Base-by-base conservation (phyloP, 2,113 vertebrate genomes). In the Psittacara wagleri region DNA sequence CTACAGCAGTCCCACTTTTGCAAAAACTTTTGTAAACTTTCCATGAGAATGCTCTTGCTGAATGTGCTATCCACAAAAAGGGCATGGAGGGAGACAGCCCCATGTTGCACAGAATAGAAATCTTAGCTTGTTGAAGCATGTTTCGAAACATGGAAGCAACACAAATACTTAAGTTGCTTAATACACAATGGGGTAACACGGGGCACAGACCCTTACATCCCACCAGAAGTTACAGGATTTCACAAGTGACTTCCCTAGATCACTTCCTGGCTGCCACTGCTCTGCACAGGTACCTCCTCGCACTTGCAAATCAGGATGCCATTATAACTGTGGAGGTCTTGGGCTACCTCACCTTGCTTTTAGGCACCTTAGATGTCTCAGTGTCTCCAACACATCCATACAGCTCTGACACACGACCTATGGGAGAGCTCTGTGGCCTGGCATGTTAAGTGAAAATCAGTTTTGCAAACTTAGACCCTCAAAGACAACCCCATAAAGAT, bases 161-260 rank as follows among this genome's bases (percentile, higher is more conserved):
- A 24, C 31, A 75, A 92, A 81, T 91, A 39, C 68, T 78, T 37
- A 33, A 35, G 43, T 97, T 96, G 86, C 95, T 92, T 44, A 88
- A 94, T 77, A 57, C 3, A 37, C 49, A 46, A 57, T 97, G 96
- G 91, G 19, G 87, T 67, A 97, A 97, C 15, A 22, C 5, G 22
- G 49, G 74, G 7, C 5, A 3, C 25, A 62, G 27, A 20, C 83
- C 69, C 67, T 84, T 74, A 75, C 20, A 31, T 94, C 66, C 43
- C 0, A 3, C 52, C 51, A 92, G 55, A 93, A 95, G 18, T 80
- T 48, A 86, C 75, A 74, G 43, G 29, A 89, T 97, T 97, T 95
- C 96, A 63, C 73, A 96, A 97, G 12, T 13, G 31, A 82, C 72
- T 90, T 87, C 72, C 64, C 59, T 39, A 39, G 48, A 8, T 78